Evolutionary conservation across 2,113 vertebrate genomes (phyloP).

Genomic region (Ophiodon elongatus): DNA sequence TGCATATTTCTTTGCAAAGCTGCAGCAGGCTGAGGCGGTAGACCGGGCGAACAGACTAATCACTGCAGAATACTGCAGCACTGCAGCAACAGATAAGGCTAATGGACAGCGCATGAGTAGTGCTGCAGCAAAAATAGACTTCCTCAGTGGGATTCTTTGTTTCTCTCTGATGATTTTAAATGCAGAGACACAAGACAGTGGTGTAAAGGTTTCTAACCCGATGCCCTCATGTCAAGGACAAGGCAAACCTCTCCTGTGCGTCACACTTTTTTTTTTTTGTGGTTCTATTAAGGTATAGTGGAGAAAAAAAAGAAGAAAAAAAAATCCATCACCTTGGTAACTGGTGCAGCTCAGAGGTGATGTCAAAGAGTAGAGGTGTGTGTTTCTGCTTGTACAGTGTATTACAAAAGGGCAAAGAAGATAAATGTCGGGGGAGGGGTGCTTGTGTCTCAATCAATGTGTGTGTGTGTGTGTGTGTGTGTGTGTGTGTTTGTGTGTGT

Average conservation of each 20-base stretch:
- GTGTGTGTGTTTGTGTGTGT: constrained; percentile 3
- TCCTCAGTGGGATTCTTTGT: not conserved
- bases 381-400: constrained; percentile 20
- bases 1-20: not conserved
- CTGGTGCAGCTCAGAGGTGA: constrained; percentile 60
- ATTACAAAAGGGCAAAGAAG: not conserved
- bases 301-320: not conserved
- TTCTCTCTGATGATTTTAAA: constrained; percentile 8
- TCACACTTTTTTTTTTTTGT: not conserved
- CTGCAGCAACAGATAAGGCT: constrained; percentile 58
- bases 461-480: constrained; percentile 10
- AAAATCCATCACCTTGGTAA: constrained; percentile 71
- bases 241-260: not conserved
- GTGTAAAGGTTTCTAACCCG: constrained; percentile 7
- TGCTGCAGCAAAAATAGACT: constrained; percentile 26
- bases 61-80: constrained; percentile 67
- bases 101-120: constrained; percentile 29
- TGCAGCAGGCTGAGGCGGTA: constrained; percentile 26
- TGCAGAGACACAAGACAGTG: not conserved
- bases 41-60: constrained; percentile 11
- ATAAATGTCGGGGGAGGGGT: constrained; percentile 42
- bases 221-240: constrained; percentile 54
- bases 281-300: not conserved
- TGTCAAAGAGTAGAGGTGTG: constrained; percentile 50
- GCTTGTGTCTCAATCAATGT: constrained; percentile 31